Evolutionary conservation across 2,888 invertebrate genomes (phyloP).

Genomic region (Agriopis marginaria): DNA sequence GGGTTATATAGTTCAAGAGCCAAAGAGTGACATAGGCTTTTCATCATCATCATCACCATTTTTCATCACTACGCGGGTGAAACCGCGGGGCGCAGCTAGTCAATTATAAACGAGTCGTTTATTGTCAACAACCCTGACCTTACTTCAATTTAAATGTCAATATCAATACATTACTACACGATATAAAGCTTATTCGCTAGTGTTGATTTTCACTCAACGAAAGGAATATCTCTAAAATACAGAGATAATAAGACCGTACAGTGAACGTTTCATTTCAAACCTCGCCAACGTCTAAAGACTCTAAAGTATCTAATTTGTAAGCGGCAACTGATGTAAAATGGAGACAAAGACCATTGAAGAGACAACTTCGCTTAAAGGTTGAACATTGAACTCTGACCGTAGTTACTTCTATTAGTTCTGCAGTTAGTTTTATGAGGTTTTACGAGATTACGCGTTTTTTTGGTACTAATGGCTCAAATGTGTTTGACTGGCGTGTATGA

Average conservation of each 20-base stretch:
- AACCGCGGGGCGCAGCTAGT: too few species aligned
- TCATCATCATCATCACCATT: too few species aligned
- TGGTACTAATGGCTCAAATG: too few species aligned
- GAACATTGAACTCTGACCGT: conserved; percentile 38
- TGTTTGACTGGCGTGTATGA: too few species aligned
- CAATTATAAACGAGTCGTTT: neutral
- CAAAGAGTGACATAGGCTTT: too few species aligned
- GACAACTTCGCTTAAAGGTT: conserved; percentile 37
- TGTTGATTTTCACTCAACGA: conserved; percentile 15
- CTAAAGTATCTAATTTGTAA: conserved; percentile 36
- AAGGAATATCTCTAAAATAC: conserved; percentile 4
- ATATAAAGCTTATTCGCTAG: neutral
- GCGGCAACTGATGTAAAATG: conserved; percentile 34
- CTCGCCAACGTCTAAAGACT: conserved; percentile 11
- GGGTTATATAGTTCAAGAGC: too few species aligned
- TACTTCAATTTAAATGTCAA: neutral
- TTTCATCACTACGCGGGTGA: too few species aligned
- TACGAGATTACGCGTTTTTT: neutral
- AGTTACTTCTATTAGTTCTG: conserved; percentile 25
- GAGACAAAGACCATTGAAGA: conserved; percentile 30
- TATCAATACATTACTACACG: neutral
- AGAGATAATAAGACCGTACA: conserved; percentile 4
- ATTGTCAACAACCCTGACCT: neutral
- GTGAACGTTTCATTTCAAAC: conserved; percentile 10
- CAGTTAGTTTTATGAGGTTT: conserved; percentile 16